phyloP scores from a whole-genome alignment of 2,113 vertebrate genomes.

The Ptilorrhoa leucosticta region DNA sequence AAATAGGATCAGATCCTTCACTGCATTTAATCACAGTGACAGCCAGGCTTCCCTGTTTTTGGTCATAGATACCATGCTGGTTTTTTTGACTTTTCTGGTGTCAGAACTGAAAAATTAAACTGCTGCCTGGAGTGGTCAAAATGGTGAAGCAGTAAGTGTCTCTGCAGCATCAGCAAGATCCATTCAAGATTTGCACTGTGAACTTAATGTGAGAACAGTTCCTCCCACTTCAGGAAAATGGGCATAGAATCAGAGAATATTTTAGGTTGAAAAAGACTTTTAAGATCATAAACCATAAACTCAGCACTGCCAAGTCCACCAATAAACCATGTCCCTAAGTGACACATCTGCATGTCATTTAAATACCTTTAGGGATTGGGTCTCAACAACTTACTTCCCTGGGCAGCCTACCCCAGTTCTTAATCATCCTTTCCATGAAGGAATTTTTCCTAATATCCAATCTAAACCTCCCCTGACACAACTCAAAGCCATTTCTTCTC shows the following conservation, averaged over 20 bases:
- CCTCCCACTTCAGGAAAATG: neutral
- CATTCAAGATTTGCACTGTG: neutral
- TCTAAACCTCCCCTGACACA: neutral
- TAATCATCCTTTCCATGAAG: neutral
- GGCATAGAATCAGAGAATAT: neutral
- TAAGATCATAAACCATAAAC: neutral
- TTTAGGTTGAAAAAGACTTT: neutral
- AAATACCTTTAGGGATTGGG: no score
- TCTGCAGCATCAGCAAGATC: neutral
- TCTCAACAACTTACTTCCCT: neutral
- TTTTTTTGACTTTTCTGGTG: neutral
- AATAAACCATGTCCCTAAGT: neutral
- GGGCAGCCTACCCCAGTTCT: neutral
- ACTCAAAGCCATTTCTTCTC: neutral
- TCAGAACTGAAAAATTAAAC: neutral
- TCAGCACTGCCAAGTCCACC: neutral
- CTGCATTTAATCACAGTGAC: neutral
- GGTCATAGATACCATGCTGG: neutral
- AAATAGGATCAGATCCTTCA: neutral
- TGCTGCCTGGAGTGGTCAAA: neutral
- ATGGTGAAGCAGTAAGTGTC: neutral
- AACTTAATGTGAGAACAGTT: neutral
- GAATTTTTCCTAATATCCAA: neutral
- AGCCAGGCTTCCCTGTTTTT: neutral
- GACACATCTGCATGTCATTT: neutral